Evolutionary conservation across 2,888 invertebrate genomes (phyloP), one percentile per base, ranked within the genome.

Genomic region (Synanthedon vespiformis): DNA sequence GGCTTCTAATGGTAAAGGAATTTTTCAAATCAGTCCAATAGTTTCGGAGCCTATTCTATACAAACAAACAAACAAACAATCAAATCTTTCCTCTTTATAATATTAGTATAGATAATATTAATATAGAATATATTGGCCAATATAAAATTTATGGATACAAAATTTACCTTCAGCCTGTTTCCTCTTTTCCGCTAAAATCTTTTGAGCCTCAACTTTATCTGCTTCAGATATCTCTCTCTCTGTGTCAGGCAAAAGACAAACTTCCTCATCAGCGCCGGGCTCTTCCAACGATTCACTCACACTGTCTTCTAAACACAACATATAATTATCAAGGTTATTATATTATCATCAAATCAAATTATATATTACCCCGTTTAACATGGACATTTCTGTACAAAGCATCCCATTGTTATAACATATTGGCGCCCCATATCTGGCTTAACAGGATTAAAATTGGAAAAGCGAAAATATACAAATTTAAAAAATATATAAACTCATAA

Each of bases 221-320:
- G 90, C 92, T 61, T 92, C 91, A 0, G 91, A 90, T 56, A 91
- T 90, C 65, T 91, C 90, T 55, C 92, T 82, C 55, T 91, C 91
- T 0, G 91, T 91, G 64, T 92, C 92, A 0, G 92, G 92, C 57
- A 92, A 85, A 4, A 92, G 85, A 55, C 92, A 92, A 6, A 92
- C 84, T 64, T 92, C 92, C 61, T 90, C 91, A 61, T 92, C 92
- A 50, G 90, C 91, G 12, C 92, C 92, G 16, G 89, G 89, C 61
- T 89, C 88, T 18, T 89, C 89, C 0, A 74, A 78, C n/a, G 82
- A 68, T 56, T 84, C 88, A 55, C 65, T 49, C 22, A 66, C 65
- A 34, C 8, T 51, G 12, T 50, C 50, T 48, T 16, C 48, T 48
- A 16, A 14, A 10, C 18, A 48, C 13, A 48, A 48, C 4, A 48